These are phyloP conservation scores for Erebia epiphron DNA, from an alignment of 2,888 invertebrate genomes.

Conservation along the genomic window DNA sequence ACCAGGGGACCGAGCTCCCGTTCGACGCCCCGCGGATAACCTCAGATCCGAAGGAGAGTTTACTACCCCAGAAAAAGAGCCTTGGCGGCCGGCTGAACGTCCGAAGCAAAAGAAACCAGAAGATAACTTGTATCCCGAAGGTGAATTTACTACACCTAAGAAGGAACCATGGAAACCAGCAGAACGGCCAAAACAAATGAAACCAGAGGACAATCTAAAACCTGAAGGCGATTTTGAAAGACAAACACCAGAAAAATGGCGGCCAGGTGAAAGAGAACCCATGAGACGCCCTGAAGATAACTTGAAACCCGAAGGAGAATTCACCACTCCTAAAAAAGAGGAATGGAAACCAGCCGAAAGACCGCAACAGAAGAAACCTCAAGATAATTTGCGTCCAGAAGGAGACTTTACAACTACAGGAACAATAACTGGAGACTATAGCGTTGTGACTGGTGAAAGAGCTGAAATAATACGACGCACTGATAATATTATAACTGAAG, in stretches of 20 bases:
- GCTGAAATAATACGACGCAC: constrained; percentile 85
- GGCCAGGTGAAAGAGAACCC: constrained; percentile 66
- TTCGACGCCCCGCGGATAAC: constrained; percentile 77
- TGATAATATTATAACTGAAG: constrained; percentile 86
- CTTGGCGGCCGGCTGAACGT: constrained; percentile 6
- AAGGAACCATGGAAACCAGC: constrained; percentile 72
- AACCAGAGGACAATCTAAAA: constrained; percentile 59
- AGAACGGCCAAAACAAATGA: constrained; percentile 54
- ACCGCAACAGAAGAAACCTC: constrained; percentile 64
- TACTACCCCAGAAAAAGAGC: constrained; percentile 12
- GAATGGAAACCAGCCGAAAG: constrained; percentile 71
- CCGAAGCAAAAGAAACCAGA: neutral
- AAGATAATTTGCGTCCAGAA: constrained; percentile 75
- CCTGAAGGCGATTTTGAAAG: constrained; percentile 79
- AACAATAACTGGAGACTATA: constrained; percentile 82
- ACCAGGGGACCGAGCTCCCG: constrained; percentile 73
- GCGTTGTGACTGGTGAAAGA: constrained; percentile 84
- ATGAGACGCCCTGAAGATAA: constrained; percentile 62
- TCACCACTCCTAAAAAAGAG: constrained; percentile 59
- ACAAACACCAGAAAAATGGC: constrained; percentile 58
- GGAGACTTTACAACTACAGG: constrained; percentile 83
- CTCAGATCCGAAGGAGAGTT: constrained; percentile 77
- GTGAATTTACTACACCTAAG: constrained; percentile 63
- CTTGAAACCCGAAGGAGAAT: constrained; percentile 79
- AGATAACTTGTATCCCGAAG: constrained; percentile 76